Evolutionary conservation across 1,140 invertebrate genomes (phyloP).

Genomic region (Diploscapter pachys): DNA sequence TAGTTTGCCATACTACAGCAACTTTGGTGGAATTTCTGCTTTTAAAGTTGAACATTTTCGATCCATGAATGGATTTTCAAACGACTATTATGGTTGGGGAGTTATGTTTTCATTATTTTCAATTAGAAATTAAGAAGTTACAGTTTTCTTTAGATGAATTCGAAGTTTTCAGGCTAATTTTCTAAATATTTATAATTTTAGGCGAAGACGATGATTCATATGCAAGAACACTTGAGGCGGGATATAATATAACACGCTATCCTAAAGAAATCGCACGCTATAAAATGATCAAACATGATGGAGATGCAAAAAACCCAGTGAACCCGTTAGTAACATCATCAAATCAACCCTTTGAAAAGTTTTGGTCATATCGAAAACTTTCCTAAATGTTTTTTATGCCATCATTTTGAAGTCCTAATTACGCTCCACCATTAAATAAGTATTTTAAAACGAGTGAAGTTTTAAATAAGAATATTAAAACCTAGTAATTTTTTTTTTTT

Average conservation of each 20-base stretch:
- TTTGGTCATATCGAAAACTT: too few species aligned
- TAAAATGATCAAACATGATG: slow-evolving; percentile 60
- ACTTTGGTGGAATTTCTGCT: slow-evolving; percentile 69
- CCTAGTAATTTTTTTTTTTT: not conserved
- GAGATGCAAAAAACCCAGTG: slow-evolving; percentile 52
- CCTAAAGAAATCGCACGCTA: slow-evolving; percentile 58
- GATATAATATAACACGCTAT: slow-evolving; percentile 55
- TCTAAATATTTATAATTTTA: too few species aligned
- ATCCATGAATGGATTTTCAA: slow-evolving; percentile 84
- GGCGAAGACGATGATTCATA: too few species aligned
- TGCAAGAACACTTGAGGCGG: too few species aligned
- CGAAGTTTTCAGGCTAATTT: slow-evolving; percentile 49
- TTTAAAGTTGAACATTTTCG: slow-evolving; percentile 68
- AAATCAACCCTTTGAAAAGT: too few species aligned
- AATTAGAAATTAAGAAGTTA: too few species aligned
- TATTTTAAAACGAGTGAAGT: too few species aligned
- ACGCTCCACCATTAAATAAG: too few species aligned
- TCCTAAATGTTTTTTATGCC: too few species aligned
- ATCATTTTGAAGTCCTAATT: too few species aligned
- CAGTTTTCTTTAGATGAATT: too few species aligned
- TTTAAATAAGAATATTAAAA: too few species aligned
- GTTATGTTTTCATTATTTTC: slow-evolving; percentile 57
- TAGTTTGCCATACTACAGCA: slow-evolving; percentile 51
- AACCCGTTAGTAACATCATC: slow-evolving; percentile 54
- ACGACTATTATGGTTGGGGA: slow-evolving; percentile 77